These are phyloP conservation scores for Perodicticus potto DNA, from an alignment of 2,797 vertebrate genomes.

Conservation along the genomic window DNA sequence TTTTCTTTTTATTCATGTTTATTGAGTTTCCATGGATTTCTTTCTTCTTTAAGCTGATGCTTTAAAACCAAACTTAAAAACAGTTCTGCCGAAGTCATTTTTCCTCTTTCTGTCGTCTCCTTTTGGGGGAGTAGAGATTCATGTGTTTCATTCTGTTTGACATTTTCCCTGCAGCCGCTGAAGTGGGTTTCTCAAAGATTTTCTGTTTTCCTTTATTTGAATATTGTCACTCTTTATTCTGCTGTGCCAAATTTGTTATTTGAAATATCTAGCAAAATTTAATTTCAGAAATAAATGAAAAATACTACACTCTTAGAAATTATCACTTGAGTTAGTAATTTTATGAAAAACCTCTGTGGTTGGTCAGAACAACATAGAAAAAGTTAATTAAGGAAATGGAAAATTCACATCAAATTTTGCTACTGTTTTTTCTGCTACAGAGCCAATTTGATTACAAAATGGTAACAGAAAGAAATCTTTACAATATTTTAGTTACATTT, in stretches of 20 bases:
- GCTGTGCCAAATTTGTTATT: not conserved
- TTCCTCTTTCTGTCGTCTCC: not conserved
- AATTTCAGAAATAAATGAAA: not conserved
- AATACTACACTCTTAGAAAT: not conserved
- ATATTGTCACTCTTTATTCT: not conserved
- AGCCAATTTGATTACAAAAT: constrained; percentile 36
- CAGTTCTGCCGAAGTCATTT: not conserved
- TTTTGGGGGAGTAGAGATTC: not conserved
- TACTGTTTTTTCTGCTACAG: not conserved
- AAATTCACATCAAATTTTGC: constrained; percentile 46
- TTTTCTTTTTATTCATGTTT: not conserved
- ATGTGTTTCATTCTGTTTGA: not conserved
- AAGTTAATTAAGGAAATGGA: constrained; percentile 62
- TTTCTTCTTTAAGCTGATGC: not conserved
- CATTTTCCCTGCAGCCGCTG: not conserved
- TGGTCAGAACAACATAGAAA: constrained; percentile 5
- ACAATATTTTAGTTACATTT: constrained; percentile 17
- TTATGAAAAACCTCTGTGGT: constrained; percentile 9
- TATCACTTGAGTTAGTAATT: not conserved
- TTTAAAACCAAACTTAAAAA: not conserved
- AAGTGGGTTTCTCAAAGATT: not conserved
- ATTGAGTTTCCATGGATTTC: not conserved
- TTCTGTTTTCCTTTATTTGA: not conserved
- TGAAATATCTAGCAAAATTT: not conserved
- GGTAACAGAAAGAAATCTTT: not conserved